These are phyloP conservation scores for Gryon sp. DNA, from an alignment of 1,140 invertebrate genomes.

Conservation along the genomic window DNA sequence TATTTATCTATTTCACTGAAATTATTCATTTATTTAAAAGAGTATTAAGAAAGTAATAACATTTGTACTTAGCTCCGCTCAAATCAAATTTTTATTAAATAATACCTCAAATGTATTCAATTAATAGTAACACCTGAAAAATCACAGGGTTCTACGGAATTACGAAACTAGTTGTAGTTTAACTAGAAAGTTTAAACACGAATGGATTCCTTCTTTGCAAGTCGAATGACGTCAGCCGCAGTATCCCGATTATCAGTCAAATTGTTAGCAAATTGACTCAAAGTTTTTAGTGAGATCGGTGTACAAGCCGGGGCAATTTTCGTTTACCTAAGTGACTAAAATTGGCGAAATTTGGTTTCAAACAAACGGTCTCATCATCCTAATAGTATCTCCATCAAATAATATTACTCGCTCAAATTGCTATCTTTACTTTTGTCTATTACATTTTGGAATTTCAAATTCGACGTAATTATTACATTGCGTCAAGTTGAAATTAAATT, in stretches of 20 bases:
- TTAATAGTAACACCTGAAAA: constrained; percentile 7
- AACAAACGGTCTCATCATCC: constrained; percentile 45
- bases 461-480: too few relatives aligned
- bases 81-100: too few relatives aligned
- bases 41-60: too few relatives aligned
- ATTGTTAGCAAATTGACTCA: constrained; percentile 53
- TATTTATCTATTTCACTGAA: background rate
- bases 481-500: too few relatives aligned
- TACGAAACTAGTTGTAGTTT: constrained; percentile 42
- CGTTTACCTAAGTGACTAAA: constrained; percentile 36
- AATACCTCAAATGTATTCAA: constrained; percentile 24
- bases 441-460: background rate
- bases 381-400: constrained; percentile 41
- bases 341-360: constrained; percentile 42
- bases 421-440: background rate
- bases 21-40: constrained; percentile 1
- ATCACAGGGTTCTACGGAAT: constrained; percentile 18
- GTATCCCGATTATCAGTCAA: constrained; percentile 43
- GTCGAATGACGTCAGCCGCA: constrained; percentile 35
- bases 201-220: constrained; percentile 49
- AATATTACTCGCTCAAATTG: constrained; percentile 13
- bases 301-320: constrained; percentile 37
- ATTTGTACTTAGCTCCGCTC: too few relatives aligned
- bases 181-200: constrained; percentile 28
- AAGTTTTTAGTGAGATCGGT: constrained; percentile 43